Evolutionary conservation across 1,140 invertebrate species (phyloP).

Genomic region (Paralvinella palmiformis): DNA sequence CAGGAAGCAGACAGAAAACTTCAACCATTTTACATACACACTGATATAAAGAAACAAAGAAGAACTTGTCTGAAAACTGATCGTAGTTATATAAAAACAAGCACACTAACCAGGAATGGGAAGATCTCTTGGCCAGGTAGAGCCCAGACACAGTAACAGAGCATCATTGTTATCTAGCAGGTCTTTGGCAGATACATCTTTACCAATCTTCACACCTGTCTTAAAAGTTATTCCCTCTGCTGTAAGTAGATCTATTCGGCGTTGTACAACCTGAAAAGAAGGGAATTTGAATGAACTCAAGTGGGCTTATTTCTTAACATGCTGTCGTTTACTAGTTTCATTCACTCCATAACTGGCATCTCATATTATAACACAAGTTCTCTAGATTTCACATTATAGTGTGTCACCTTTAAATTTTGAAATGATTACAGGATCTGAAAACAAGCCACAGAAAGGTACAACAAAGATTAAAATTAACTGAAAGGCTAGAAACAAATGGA

Average conservation of each 20-base stretch:
- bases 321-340: too few relatives aligned
- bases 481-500: too few relatives aligned
- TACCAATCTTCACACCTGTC: slow-evolving; percentile 84
- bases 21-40: neutral
- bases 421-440: too few relatives aligned
- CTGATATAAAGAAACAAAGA: neutral
- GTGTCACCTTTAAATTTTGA: too few relatives aligned
- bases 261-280: slow-evolving; percentile 62
- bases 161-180: slow-evolving; percentile 75
- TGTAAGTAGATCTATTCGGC: slow-evolving; percentile 78
- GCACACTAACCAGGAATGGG: slow-evolving; percentile 49
- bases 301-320: too few relatives aligned
- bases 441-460: too few relatives aligned
- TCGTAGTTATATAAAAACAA: neutral
- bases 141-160: slow-evolving; percentile 82
- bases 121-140: slow-evolving; percentile 91
- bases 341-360: too few relatives aligned
- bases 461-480: too few relatives aligned
- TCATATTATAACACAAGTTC: too few relatives aligned
- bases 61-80: neutral
- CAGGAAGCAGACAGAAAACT: slow-evolving; percentile 25
- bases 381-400: too few relatives aligned
- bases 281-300: too few relatives aligned
- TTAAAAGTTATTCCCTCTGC: slow-evolving; percentile 90
- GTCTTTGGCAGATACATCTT: slow-evolving; percentile 74